Conservation (phyloP, 2,113 vertebrate genomes). For the Poeciliopsis prolifica region DNA sequence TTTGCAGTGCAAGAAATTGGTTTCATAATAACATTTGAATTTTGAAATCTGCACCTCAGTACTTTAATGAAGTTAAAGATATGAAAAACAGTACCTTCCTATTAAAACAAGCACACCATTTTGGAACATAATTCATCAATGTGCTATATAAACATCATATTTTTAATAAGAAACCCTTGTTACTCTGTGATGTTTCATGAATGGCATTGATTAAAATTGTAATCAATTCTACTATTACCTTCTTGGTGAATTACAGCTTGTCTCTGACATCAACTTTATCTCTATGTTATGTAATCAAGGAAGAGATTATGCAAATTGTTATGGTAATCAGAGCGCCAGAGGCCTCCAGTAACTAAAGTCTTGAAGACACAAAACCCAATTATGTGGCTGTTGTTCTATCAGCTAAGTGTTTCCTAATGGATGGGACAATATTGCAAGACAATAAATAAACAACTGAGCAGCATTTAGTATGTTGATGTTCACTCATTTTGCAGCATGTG, state of each 20-base stretch:
- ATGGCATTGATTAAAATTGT: constrained; percentile 49
- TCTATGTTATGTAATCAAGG: constrained; percentile 58
- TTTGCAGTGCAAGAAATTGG: not conserved
- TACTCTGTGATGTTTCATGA: constrained; percentile 41
- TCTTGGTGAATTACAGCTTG: constrained; percentile 34
- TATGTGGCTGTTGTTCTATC: constrained; percentile 49
- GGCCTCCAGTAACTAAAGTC: constrained; percentile 35
- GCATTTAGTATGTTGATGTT: constrained; percentile 19
- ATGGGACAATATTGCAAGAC: not conserved
- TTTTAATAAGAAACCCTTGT: constrained; percentile 43
- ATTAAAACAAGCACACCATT: constrained; percentile 1
- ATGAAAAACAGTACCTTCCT: not conserved
- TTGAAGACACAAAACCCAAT: constrained; percentile 50
- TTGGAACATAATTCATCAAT: constrained; percentile 6
- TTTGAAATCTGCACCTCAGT: constrained; percentile 12
- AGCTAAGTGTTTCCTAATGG: constrained; percentile 52
- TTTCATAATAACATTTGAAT: constrained; percentile 29
- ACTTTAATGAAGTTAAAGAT: not conserved
- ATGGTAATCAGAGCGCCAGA: constrained; percentile 57
- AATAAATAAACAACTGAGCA: constrained; percentile 27
- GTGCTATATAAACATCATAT: constrained; percentile 16
- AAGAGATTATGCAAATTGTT: constrained; percentile 53
- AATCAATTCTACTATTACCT: constrained; percentile 53
- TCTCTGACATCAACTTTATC: constrained; percentile 32
- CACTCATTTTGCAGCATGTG: constrained; percentile 8